Evolutionary conservation across 2,888 invertebrate genomes (phyloP), one percentile per base, ranked within the genome.

Genomic region (Lasioglossum lativentre): DNA sequence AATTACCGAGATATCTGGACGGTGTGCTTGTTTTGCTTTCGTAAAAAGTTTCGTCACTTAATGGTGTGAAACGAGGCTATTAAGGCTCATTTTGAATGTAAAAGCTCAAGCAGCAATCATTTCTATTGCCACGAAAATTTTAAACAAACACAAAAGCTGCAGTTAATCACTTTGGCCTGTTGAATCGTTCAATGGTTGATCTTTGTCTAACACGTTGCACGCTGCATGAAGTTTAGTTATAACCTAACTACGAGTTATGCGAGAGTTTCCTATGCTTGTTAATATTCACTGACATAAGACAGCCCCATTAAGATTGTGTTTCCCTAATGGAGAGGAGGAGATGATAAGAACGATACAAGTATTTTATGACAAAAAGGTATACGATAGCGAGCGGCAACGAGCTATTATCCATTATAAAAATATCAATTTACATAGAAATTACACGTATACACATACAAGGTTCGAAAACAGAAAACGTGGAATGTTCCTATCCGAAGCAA

Each of bases 281-380:
- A 68, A 68, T 68, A 68, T 68, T 68, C 68, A n/a, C 74, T 38
- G 74, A 56, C 74, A 56, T 23, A 52, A 34, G 34, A 74, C 34
- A 68, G 38, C 38, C 38, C 38, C 68, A 68, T 68, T 68, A 68
- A 68, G 68, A 68, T 40, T 68, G 68, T 68, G 38, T 68, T 38
- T 23, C 38, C 38, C 10, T 38, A 34, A 68, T 38, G 68, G 68
- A 68, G 38, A 23, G 10, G 68, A 38, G 27, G 30, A 34, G 38
- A 38, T 23, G 34, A 68, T 38, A 68, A 68, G 14, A 38, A 68
- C 38, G 23, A n/a, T 12, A 38, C 12, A 10, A 68, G 38, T 23
- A 68, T 38, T 38, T n/a, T 68, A 68, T 23, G 38, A 34, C 2
- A 19, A 34, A 66, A 38, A 40, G 12, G 10, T 68, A 23, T 10